Conservation (phyloP, 2,113 vertebrate genomes). For the Calonectris borealis region DNA sequence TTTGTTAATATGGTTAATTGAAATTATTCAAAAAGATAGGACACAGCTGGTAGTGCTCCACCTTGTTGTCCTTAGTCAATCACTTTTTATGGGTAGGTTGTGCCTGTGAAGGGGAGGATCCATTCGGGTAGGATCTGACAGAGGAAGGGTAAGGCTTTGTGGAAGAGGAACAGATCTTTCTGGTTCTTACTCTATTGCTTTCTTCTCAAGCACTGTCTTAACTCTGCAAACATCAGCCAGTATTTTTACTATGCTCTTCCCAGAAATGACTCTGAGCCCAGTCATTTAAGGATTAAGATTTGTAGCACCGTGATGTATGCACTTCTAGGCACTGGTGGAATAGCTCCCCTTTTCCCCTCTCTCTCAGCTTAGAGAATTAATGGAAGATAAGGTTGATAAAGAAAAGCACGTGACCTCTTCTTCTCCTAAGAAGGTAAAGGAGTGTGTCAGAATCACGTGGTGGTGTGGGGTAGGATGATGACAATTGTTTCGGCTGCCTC, state of each 20-base stretch:
- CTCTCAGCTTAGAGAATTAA: not conserved
- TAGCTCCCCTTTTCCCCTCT: not conserved
- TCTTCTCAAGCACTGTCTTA: not conserved
- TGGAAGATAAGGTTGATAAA: not conserved
- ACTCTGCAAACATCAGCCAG: not conserved
- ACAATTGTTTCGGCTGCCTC: not conserved
- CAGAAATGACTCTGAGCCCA: not conserved
- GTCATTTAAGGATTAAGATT: not conserved
- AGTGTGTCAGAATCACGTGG: not conserved
- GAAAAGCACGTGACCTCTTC: not conserved
- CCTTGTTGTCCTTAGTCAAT: not conserved
- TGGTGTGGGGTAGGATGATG: fast-evolving
- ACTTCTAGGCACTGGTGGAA: not conserved
- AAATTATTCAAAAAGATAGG: not conserved
- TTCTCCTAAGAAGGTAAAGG: not conserved
- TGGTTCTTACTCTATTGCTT: not conserved
- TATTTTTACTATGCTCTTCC: not conserved
- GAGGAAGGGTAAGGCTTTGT: not conserved
- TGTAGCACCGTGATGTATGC: not conserved
- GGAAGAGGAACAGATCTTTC: not conserved
- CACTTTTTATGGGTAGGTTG: not conserved
- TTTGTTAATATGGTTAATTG: not conserved
- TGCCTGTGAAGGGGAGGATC: not conserved
- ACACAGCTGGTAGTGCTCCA: not conserved
- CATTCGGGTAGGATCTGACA: not conserved